A percentile compares a stretch with the other conserved stretches of the same genome.
These are phyloP conservation scores for Odontocolon sp. DNA, from an alignment of 2,888 invertebrate genomes.

Conservation along the genomic window DNA sequence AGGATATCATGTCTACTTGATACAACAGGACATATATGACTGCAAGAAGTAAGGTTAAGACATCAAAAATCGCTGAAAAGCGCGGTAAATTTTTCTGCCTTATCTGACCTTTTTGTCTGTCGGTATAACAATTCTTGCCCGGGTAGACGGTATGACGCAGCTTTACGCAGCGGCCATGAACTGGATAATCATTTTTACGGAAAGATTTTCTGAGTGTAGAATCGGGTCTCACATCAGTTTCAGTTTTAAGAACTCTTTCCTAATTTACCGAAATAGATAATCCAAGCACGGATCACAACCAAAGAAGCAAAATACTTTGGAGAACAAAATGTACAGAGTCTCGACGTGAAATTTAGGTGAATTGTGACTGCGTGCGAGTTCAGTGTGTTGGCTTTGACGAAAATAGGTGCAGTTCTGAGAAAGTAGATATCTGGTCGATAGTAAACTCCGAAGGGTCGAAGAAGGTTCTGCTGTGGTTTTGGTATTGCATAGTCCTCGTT, in stretches of 20 bases:
- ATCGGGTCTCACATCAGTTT: neutral
- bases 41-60: no score
- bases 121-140: no score
- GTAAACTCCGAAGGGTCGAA: conserved; percentile 42
- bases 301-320: neutral
- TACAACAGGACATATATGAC: no score
- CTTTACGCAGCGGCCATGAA: no score
- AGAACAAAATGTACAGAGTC: neutral
- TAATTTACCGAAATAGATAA: neutral
- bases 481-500: conserved; percentile 46
- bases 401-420: conserved; percentile 15
- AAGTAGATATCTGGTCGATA: conserved; percentile 2
- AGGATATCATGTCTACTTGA: no score
- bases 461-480: conserved; percentile 14
- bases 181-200: no score
- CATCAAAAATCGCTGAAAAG: no score
- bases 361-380: neutral
- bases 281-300: conserved; percentile 6
- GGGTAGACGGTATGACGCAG: no score
- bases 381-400: neutral
- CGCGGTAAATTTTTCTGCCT: no score
- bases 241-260: neutral
- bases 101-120: no score
- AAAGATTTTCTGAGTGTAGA: neutral
- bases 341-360: conserved; percentile 4